Conservation (phyloP, 2,797 vertebrate species). For the Perdix hodgsoniae region DNA sequence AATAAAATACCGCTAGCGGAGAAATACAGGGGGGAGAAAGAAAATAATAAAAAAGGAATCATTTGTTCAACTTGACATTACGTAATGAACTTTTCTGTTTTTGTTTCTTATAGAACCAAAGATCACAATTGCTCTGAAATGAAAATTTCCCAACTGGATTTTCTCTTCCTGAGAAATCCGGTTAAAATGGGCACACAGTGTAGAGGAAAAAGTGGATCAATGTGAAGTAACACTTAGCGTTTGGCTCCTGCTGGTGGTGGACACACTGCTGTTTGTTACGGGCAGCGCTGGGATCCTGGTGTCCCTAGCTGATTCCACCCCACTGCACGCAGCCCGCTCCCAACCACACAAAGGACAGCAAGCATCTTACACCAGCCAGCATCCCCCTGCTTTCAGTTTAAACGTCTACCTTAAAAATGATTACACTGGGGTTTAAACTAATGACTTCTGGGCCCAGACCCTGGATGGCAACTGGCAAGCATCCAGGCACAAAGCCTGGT, state of each 20-base stretch:
- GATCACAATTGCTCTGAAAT: not conserved
- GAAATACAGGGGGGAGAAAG: not conserved
- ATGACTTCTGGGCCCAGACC: slow-evolving; percentile 22
- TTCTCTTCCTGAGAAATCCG: not conserved
- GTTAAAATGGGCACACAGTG: accelerated
- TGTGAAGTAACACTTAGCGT: not conserved
- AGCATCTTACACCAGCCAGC: slow-evolving; percentile 35
- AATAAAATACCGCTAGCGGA: not conserved
- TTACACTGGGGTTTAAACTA: slow-evolving; percentile 25
- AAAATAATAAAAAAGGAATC: not conserved
- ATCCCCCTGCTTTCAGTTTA: slow-evolving; percentile 44
- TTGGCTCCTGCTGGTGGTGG: not conserved
- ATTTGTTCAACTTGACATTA: not conserved
- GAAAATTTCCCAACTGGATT: not conserved
- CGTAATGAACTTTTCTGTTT: not conserved
- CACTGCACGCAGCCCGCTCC: not conserved
- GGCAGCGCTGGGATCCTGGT: not conserved
- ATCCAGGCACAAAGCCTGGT: slow-evolving; percentile 1
- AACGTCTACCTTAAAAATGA: slow-evolving; percentile 14
- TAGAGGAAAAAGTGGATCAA: not conserved
- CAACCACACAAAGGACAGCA: not conserved
- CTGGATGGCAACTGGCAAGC: slow-evolving; percentile 9
- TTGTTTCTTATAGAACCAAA: not conserved
- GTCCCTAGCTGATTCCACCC: not conserved
- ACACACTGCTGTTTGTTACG: not conserved